These are phyloP conservation scores for Sthenelais limicola DNA, from an alignment of 2,888 invertebrate genomes.

Conservation along the genomic window DNA sequence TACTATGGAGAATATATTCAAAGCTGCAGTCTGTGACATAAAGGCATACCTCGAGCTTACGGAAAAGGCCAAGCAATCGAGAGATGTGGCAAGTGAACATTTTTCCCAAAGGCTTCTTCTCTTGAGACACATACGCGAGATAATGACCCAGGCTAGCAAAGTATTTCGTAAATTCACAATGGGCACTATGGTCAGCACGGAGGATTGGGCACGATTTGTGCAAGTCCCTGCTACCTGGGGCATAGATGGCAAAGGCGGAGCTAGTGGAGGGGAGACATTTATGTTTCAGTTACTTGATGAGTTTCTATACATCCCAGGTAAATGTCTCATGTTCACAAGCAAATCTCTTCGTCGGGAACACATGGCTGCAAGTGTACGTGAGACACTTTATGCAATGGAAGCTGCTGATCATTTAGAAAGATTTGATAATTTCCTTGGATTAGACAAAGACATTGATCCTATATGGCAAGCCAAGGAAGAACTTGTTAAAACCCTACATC, in stretches of 20 bases:
- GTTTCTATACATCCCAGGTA: not conserved
- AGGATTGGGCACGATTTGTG: constrained; percentile 11
- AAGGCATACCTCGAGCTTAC: not conserved
- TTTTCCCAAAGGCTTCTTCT: not conserved
- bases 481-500: too few relatives aligned
- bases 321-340: constrained; percentile 4
- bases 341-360: not conserved
- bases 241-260: constrained; percentile 17
- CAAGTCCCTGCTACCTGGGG: constrained; percentile 26
- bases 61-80: not conserved
- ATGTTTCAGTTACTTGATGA: constrained; percentile 20
- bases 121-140: not conserved
- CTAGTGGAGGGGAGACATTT: constrained; percentile 25
- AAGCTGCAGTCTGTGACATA: not conserved
- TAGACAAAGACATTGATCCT: too few relatives aligned
- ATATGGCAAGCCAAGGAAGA: too few relatives aligned
- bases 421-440: not conserved
- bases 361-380: not conserved
- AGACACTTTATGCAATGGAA: not conserved
- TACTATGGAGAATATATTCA: constrained; percentile 11
- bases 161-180: not conserved
- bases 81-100: not conserved
- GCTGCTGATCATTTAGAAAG: not conserved
- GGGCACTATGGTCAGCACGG: not conserved
- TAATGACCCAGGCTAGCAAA: not conserved